phyloP scores from a whole-genome alignment of 2,797 vertebrate genomes.

The Pelochelys cantorii region DNA sequence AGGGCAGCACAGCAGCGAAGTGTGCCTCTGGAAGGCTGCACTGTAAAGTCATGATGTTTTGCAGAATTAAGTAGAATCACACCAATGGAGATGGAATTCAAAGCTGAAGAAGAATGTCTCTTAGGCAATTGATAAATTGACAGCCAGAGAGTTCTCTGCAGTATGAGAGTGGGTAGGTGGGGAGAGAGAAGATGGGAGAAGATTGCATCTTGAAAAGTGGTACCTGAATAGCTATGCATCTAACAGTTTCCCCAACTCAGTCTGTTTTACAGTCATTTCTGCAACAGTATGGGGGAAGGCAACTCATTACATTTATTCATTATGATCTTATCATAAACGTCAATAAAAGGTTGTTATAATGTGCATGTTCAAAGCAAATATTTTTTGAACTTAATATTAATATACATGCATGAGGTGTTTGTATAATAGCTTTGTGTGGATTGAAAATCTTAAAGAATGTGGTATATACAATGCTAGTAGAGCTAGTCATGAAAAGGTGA shows the following conservation, averaged over 20 bases:
- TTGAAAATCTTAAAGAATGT: background rate
- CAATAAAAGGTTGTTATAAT: conserved; percentile 18
- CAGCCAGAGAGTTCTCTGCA: rapidly evolving
- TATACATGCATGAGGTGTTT: conserved; percentile 59
- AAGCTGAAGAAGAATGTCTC: rapidly evolving
- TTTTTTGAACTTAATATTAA: conserved; percentile 52
- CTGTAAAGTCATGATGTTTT: background rate
- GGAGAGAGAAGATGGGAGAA: background rate
- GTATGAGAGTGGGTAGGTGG: background rate
- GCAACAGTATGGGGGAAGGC: conserved; percentile 77
- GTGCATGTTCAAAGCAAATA: conserved; percentile 60
- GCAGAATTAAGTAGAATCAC: background rate
- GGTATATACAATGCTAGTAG: background rate
- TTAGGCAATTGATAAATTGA: rapidly evolving
- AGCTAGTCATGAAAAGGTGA: background rate
- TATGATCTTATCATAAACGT: conserved; percentile 48
- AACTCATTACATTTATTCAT: conserved; percentile 60
- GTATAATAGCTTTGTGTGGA: conserved; percentile 12
- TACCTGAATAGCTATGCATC: conserved; percentile 73
- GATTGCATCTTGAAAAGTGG: background rate
- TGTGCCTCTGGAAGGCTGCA: background rate
- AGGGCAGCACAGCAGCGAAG: background rate
- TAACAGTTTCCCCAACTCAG: conserved; percentile 85
- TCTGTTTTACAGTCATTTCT: conserved; percentile 70
- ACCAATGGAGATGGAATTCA: background rate